phyloP scores from a whole-genome alignment of 2,888 invertebrate genomes.

The Parnassius apollo region DNA sequence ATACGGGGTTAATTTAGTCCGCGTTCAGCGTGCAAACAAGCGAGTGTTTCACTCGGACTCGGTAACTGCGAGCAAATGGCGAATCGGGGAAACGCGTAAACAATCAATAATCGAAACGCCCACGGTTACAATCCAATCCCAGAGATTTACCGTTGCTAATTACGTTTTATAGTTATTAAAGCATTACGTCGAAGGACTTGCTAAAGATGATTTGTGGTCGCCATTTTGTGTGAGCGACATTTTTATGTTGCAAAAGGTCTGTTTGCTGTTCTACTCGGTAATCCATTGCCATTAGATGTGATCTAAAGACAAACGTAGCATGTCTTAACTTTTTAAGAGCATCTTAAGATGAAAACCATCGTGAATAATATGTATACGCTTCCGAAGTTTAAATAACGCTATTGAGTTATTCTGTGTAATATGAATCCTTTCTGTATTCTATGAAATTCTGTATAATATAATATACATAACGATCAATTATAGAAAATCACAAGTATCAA shows the following conservation, averaged over 20 bases:
- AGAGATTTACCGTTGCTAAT: constrained; percentile 71
- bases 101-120: constrained; percentile 39
- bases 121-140: constrained; percentile 42
- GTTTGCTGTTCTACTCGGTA: not conserved
- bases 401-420: no score
- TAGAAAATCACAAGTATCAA: no score
- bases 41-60: constrained; percentile 28
- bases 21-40: constrained; percentile 33
- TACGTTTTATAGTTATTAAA: constrained; percentile 74
- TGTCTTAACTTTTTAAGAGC: no score
- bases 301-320: no score
- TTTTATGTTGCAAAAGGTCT: not conserved
- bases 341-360: no score
- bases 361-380: no score
- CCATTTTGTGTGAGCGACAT: constrained; percentile 68
- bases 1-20: constrained; percentile 41
- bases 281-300: no score
- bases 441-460: no score
- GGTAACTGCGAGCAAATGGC: constrained; percentile 27
- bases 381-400: no score
- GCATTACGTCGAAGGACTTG: constrained; percentile 66
- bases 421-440: no score
- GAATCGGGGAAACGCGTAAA: constrained; percentile 44
- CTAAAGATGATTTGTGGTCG: constrained; percentile 70
- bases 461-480: no score